phyloP scores from a whole-genome alignment of 1,140 invertebrate genomes.

The Philaenus spumarius region DNA sequence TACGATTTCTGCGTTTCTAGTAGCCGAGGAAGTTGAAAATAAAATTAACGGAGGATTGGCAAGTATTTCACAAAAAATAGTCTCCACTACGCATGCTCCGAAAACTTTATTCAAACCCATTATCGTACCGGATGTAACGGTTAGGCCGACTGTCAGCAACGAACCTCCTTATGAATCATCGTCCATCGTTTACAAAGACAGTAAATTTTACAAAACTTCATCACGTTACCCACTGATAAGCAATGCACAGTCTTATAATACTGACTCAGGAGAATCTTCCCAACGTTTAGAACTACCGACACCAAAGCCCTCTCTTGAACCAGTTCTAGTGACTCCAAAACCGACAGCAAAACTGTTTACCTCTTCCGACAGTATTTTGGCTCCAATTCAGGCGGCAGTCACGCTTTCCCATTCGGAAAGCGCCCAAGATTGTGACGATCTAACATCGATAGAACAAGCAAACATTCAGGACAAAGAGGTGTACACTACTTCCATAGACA shows the following conservation, averaged over 20 bases:
- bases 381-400: slow-evolving; percentile 43
- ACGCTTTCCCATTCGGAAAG: slow-evolving; percentile 37
- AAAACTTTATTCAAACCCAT: slow-evolving; percentile 13
- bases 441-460: slow-evolving; percentile 20
- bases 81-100: not conserved
- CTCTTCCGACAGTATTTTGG: slow-evolving; percentile 35
- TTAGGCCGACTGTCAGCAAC: no score
- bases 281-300: not conserved
- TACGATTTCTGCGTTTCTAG: slow-evolving; percentile 23
- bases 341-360: slow-evolving; percentile 19
- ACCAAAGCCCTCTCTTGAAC: not conserved
- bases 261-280: no score
- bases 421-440: slow-evolving; percentile 27
- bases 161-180: not conserved
- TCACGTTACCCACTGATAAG: no score
- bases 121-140: not conserved
- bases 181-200: not conserved
- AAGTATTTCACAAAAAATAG: no score
- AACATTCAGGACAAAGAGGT: slow-evolving; percentile 19
- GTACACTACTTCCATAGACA: slow-evolving; percentile 25
- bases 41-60: not conserved
- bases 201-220: no score
- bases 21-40: slow-evolving; percentile 12
- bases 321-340: slow-evolving; percentile 12
- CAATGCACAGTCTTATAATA: no score